Percentiles rank a stretch among this genome's conserved stretches.
These are phyloP conservation scores for Prionailurus viverrinus DNA, from an alignment of 2,113 vertebrate genomes.

Conservation along the genomic window DNA sequence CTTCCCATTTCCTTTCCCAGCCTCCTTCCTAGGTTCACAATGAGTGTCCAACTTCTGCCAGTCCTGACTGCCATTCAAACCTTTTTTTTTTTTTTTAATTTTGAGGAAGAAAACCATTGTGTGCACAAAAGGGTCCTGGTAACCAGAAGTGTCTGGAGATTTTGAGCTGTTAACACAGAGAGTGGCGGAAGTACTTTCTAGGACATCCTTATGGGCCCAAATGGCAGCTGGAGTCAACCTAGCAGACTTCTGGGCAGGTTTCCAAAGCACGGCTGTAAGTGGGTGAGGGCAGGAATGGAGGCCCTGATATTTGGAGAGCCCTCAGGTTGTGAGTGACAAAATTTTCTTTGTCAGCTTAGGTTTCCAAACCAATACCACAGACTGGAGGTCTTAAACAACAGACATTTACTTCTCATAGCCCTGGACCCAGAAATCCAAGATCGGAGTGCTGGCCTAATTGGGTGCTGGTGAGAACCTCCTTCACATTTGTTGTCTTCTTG, in stretches of 20 bases:
- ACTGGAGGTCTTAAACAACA: not conserved
- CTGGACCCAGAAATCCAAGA: not conserved
- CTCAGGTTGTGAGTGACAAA: not conserved
- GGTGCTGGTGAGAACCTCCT: not conserved
- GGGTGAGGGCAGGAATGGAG: not conserved
- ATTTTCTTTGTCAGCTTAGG: not conserved
- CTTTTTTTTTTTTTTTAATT: conserved; percentile 61
- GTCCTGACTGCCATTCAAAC: conserved; percentile 57
- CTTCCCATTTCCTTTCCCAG: conserved; percentile 75
- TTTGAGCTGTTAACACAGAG: conserved; percentile 63
- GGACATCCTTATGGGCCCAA: conserved; percentile 61
- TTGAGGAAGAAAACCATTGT: conserved; percentile 48
- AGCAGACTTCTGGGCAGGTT: not conserved
- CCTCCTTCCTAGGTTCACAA: conserved; percentile 80
- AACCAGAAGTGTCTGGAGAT: conserved; percentile 69
- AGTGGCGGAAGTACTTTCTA: conserved; percentile 70
- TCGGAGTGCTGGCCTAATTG: not conserved
- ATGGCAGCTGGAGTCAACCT: conserved; percentile 53
- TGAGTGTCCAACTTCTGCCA: conserved; percentile 65
- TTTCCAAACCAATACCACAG: not conserved
- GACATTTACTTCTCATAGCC: not conserved
- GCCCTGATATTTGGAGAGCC: not conserved
- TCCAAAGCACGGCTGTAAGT: not conserved
- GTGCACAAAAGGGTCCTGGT: conserved; percentile 36
- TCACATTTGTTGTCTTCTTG: not conserved